Evolutionary conservation across 1,140 invertebrate genomes (phyloP).

Genomic region (Zaprionus inermis): DNA sequence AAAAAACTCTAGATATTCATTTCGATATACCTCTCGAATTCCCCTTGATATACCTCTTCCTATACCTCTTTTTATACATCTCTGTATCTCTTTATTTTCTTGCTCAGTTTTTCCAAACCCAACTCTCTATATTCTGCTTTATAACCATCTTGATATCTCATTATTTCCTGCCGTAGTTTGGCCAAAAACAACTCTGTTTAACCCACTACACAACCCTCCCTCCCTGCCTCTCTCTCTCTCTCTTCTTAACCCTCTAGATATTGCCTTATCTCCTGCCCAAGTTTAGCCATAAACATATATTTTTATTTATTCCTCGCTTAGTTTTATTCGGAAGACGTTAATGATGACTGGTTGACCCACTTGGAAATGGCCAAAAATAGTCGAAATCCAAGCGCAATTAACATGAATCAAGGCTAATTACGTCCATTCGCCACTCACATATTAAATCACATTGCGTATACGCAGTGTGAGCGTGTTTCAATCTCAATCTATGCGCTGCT

Average conservation of each 20-base stretch:
- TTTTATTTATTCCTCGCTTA: constrained; percentile 13
- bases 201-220: neutral
- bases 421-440: constrained; percentile 7
- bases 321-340: constrained; percentile 23
- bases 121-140: neutral
- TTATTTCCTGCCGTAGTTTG: neutral
- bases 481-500: constrained; percentile 25
- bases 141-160: neutral
- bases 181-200: neutral
- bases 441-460: constrained; percentile 36
- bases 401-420: constrained; percentile 43
- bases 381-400: constrained; percentile 17
- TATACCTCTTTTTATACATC: no score
- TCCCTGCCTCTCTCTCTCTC: no score
- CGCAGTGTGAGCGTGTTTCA: constrained; percentile 9
- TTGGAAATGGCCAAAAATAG: constrained; percentile 38
- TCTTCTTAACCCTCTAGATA: neutral
- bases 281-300: constrained; percentile 34
- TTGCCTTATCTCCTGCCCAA: constrained; percentile 9
- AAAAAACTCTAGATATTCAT: no score
- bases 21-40: no score
- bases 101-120: neutral
- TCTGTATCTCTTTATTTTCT: no score
- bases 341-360: constrained; percentile 41
- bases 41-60: no score